phyloP scores from a whole-genome alignment of 2,888 invertebrate species.

The Gari tellinella region DNA sequence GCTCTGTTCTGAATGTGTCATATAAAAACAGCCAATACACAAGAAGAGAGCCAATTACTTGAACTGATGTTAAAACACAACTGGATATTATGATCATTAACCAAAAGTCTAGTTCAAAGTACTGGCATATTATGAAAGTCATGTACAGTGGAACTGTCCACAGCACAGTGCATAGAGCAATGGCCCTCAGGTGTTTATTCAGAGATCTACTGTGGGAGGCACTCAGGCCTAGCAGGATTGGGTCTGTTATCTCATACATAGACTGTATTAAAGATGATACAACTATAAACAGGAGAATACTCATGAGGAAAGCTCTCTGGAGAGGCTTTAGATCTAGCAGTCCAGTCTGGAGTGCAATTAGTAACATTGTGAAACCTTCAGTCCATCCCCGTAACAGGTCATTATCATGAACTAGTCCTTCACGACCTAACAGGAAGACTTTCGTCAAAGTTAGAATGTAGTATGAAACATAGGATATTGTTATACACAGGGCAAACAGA shows the following conservation, averaged over 20 bases:
- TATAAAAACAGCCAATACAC: constrained; percentile 86
- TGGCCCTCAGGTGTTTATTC: constrained; percentile 83
- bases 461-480: constrained; percentile 85
- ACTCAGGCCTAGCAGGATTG: constrained; percentile 85
- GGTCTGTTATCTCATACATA: constrained; percentile 86
- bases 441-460: constrained; percentile 84
- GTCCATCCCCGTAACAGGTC: constrained; percentile 85
- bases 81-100: constrained; percentile 86
- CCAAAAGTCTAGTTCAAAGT: constrained; percentile 86
- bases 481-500: constrained; percentile 85
- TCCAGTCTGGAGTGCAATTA: constrained; percentile 86
- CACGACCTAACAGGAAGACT: constrained; percentile 84
- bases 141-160: constrained; percentile 85
- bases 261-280: constrained; percentile 87
- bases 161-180: constrained; percentile 84
- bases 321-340: constrained; percentile 85
- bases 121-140: constrained; percentile 84
- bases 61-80: constrained; percentile 85
- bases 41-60: constrained; percentile 85
- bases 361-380: constrained; percentile 86
- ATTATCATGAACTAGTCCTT: constrained; percentile 80
- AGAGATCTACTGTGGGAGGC: constrained; percentile 84
- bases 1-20: constrained; percentile 82
- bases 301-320: constrained; percentile 86
- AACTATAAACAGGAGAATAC: constrained; percentile 86